These are phyloP conservation scores for Cyprinodon brontotheroides DNA, from an alignment of 2,113 vertebrate genomes.

Conservation along the genomic window DNA sequence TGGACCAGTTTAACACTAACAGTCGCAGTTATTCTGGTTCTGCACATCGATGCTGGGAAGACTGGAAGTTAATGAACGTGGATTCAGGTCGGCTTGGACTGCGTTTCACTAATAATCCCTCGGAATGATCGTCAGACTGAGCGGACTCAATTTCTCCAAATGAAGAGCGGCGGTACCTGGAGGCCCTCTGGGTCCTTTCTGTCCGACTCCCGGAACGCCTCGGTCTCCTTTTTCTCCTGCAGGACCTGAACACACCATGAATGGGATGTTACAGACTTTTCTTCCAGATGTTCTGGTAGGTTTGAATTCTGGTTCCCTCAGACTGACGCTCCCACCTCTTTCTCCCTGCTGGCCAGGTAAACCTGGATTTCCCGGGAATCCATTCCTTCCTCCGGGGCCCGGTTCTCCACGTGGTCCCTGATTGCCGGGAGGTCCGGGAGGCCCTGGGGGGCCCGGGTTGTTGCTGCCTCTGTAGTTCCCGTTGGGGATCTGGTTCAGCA, in stretches of 20 bases:
- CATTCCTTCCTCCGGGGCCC: conserved; percentile 86
- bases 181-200: conserved; percentile 87
- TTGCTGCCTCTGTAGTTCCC: conserved; percentile 86
- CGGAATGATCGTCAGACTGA: neutral
- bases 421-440: conserved; percentile 84
- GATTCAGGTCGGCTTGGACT: no score
- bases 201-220: conserved; percentile 82
- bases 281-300: neutral
- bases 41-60: no score
- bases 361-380: conserved; percentile 91
- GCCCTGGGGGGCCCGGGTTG: conserved; percentile 89
- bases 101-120: no score
- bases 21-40: no score
- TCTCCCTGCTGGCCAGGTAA: conserved; percentile 89
- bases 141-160: neutral
- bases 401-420: conserved; percentile 89
- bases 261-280: neutral
- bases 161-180: conserved; percentile 78
- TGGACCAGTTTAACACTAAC: no score
- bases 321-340: conserved; percentile 78
- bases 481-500: conserved; percentile 95
- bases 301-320: neutral
- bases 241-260: conserved; percentile 74
- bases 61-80: no score
- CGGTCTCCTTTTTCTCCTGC: conserved; percentile 94